Evolutionary conservation across 2,888 invertebrate species (phyloP), one percentile per base, ranked within the genome.

Genomic region (Yponomeuta malinellus): DNA sequence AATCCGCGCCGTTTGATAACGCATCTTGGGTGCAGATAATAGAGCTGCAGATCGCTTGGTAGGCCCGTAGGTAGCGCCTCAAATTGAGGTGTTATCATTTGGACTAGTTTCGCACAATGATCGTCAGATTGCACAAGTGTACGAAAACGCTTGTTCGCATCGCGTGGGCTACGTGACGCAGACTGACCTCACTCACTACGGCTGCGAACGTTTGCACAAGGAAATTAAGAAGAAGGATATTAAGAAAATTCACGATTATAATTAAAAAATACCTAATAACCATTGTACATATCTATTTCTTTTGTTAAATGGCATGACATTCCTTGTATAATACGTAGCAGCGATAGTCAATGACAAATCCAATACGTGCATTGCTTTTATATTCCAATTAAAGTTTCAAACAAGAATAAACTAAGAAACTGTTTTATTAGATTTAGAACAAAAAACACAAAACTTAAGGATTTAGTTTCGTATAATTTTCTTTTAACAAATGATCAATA

Each of bases 401-500:
- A 10, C 10, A 52, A 52, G 52, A 52, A 52, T 52, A 12, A 59
- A 12, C 52, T 52, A 59, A 59, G 52, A 59, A 15, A 59, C 52
- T 12, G 52, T 23, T 48, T 10, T 29, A 70, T 43, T 43, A 6
- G 29, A 6, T 3, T 23, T 10, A 64, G 48, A 29, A 67, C 29
- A 66, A 33, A 90, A 23, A 83, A 86, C 78, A 76, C 81, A 78
- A 75, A 74, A 73, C 69, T 71, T 85, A 90, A 90, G 90, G 90
- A 91, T 92, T 92, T 91, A 91, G 92, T 92, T 91, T 92, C 90
- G 85, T 92, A 91, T 92, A 92, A 92, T 92, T 92, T 92, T 92
- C 91, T 91, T 89, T 91, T 91, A 92, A 92, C 92, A 92, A 92
- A 92, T 92, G 90, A 91, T 92, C 92, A 92, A 92, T 92, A 92